Evolutionary conservation across 2,888 invertebrate species (phyloP).

Genomic region (Scaptodrosophila latifasciaeformis): DNA sequence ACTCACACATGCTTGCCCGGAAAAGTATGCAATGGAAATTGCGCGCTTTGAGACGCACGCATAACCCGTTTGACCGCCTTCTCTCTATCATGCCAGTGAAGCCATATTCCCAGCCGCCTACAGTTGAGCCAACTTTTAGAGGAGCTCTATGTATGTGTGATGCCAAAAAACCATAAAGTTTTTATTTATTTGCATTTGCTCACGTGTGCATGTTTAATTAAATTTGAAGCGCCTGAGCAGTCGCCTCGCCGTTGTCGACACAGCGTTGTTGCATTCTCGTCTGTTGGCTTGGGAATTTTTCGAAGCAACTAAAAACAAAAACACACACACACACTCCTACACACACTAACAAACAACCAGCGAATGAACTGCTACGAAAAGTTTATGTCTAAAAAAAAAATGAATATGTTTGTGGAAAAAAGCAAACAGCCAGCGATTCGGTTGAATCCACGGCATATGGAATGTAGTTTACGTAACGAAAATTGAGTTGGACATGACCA

Average conservation of each 20-base stretch:
- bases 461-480: slow-evolving; percentile 66
- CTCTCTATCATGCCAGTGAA: slow-evolving; percentile 9
- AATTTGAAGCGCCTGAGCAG: slow-evolving; percentile 63
- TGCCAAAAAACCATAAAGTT: slow-evolving; percentile 61
- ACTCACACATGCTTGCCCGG: slow-evolving; percentile 8
- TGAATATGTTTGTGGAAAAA: not conserved
- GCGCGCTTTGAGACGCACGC: slow-evolving; percentile 60
- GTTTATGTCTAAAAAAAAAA: slow-evolving; percentile 56
- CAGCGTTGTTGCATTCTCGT: no score
- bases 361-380: slow-evolving; percentile 38
- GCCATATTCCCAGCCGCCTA: slow-evolving; percentile 1
- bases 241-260: slow-evolving; percentile 30
- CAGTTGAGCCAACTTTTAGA: no score
- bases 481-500: slow-evolving; percentile 66
- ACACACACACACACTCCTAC: slow-evolving; percentile 32
- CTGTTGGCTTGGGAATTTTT: slow-evolving; percentile 22
- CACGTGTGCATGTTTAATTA: slow-evolving; percentile 71
- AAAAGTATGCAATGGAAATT: slow-evolving; percentile 29
- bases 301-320: slow-evolving; percentile 29
- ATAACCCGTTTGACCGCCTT: slow-evolving; percentile 19
- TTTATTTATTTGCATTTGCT: slow-evolving; percentile 70
- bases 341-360: not conserved
- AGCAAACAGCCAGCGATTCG: no score
- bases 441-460: slow-evolving; percentile 54
- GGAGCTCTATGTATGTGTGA: no score